Percentiles rank a stretch among this genome's conserved stretches.
Conservation (phyloP, 2,113 vertebrate species). For the Chlamydotis undulata region DNA sequence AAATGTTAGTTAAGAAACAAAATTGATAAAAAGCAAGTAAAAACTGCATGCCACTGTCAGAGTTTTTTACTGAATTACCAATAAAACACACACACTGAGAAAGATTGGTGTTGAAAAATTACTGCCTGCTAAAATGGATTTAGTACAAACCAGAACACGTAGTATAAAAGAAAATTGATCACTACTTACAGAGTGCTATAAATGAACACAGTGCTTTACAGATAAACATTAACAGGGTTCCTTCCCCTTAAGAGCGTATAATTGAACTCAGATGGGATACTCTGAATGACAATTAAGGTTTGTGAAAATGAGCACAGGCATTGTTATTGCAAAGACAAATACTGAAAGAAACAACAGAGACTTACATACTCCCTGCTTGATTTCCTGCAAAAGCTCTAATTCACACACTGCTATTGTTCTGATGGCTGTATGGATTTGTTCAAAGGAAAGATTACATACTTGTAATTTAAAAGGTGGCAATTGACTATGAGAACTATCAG, state of each 20-base stretch:
- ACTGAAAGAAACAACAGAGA: conserved; percentile 20
- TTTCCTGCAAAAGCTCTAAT: conserved; percentile 28
- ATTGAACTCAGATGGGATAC: conserved; percentile 55
- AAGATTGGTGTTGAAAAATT: conserved; percentile 48
- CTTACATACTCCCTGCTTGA: not conserved
- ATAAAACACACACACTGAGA: conserved; percentile 24
- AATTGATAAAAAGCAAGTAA: conserved; percentile 31
- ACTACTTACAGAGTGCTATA: conserved; percentile 38
- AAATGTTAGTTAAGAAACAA: conserved; percentile 39
- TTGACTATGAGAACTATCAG: conserved; percentile 4
- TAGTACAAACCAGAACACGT: not conserved
- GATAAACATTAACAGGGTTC: conserved; percentile 61
- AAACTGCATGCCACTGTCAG: not conserved
- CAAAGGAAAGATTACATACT: conserved; percentile 44
- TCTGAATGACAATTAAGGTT: conserved; percentile 49
- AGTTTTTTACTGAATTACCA: conserved; percentile 36
- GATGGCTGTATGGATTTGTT: not conserved
- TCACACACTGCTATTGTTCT: conserved; percentile 20
- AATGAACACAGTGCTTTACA: conserved; percentile 52
- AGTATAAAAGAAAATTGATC: conserved; percentile 61
- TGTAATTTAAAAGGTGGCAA: conserved; percentile 37
- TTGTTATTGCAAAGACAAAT: conserved; percentile 49
- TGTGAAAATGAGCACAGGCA: conserved; percentile 47
- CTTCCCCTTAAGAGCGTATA: conserved; percentile 50
- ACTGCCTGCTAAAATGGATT: conserved; percentile 48